Evolutionary conservation across 2,797 vertebrate species (phyloP), one percentile per base, ranked within the genome.

Genomic region (Enteromius treurensis): DNA sequence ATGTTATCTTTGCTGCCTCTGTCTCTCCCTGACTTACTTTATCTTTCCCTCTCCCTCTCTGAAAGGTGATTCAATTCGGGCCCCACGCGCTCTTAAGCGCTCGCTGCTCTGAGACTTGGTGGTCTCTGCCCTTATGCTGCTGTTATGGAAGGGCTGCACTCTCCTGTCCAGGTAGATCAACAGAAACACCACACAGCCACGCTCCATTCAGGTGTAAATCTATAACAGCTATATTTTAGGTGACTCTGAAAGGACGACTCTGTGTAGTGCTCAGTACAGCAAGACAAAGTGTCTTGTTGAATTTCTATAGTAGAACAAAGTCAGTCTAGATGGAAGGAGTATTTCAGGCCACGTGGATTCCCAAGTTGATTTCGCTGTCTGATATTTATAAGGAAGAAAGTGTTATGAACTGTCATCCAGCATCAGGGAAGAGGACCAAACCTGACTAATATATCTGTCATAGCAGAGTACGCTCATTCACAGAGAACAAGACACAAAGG

Each of bases 21-120:
- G 62, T 85, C 84, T 85, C 80, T 85, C 68, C 65, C 55, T 70
- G 51, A 53, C 68, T 65, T 77, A 78, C 76, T 82, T 78, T 79
- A 77, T 86, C 75, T 74, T 74, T 51, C 55, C 29, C 15, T 77
- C 40, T 64, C 42, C 21, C 23, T 78, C n/a, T 58, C 49, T 78
- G 65, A 82, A 51, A 77, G 45, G 64, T 65, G 73, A 71, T 75
- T 82, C 26, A 86, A 49, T 65, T 53, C 47, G 34, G 80, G 67
- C 76, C 49, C 53, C 67, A 79, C 76, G 73, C 14, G 11, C 68
- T 73, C 32, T 62, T 81, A 77, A 78, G 58, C n/a, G 15, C 23
- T 70, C 55, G 65, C 58, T 85, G 68, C 55, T 83, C 75, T 47
- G 40, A 49, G 75, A 49, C 51, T 71, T 23, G 21, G 26, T 1